Conservation (phyloP, 1,140 invertebrate species). For the Cydia fagiglandana region DNA sequence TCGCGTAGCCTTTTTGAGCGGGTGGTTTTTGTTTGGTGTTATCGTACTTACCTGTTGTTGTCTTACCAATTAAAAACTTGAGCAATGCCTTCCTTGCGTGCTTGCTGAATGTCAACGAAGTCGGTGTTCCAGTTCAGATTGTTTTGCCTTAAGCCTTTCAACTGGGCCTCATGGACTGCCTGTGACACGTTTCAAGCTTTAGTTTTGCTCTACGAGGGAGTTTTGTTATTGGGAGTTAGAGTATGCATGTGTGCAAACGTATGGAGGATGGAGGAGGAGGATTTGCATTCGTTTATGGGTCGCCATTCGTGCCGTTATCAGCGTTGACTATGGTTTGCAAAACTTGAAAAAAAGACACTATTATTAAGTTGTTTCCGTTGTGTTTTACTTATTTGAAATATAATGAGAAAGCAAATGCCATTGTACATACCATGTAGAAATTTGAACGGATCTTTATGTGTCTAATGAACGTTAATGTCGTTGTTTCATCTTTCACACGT, state of each 20-base stretch:
- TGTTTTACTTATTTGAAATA: not conserved
- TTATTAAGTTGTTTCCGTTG: not conserved
- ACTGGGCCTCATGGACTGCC: conserved; percentile 3
- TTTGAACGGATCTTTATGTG: too few relatives aligned
- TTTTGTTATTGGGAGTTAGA: conserved; percentile 1
- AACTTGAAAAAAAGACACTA: not conserved
- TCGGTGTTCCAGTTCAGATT: conserved; percentile 12
- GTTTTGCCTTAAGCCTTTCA: conserved; percentile 18
- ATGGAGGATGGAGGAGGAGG: not conserved
- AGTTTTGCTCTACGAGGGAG: not conserved
- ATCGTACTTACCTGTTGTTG: conserved; percentile 7
- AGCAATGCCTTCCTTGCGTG: conserved; percentile 12
- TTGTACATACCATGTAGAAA: too few relatives aligned
- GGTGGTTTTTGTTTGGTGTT: conserved; percentile 3
- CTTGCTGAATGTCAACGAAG: conserved; percentile 13
- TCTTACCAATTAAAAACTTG: conserved; percentile 4
- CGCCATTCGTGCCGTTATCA: not conserved
- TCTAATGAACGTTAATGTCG: too few relatives aligned
- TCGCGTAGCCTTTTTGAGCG: not conserved
- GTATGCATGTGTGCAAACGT: not conserved
- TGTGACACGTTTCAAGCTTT: not conserved
- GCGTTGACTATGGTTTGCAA: not conserved
- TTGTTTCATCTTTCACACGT: too few relatives aligned
- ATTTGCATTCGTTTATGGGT: not conserved
- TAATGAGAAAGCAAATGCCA: too few relatives aligned